Evolutionary conservation across 2,797 vertebrate species (phyloP).

Genomic region (Erethizon dorsatum): DNA sequence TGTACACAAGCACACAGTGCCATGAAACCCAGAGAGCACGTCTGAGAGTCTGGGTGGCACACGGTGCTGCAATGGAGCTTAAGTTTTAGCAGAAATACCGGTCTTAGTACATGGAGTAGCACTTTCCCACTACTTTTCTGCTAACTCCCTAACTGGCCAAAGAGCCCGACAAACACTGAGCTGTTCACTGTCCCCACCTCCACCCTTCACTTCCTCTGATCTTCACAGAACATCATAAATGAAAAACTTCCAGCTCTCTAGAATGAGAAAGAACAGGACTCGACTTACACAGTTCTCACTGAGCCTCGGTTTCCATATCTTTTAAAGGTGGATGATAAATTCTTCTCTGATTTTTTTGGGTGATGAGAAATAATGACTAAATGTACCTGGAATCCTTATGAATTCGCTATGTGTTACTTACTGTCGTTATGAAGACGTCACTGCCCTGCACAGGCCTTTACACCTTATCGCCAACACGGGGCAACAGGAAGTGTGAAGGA

Average conservation of each 20-base stretch:
- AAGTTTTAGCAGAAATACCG: background rate
- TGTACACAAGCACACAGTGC: background rate
- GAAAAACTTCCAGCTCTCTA: background rate
- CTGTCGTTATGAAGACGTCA: background rate
- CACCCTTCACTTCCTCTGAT: background rate
- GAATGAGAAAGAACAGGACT: background rate
- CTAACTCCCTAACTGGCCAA: background rate
- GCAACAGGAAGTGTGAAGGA: background rate
- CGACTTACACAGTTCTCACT: background rate
- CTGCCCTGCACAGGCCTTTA: background rate
- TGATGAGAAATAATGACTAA: background rate
- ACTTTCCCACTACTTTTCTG: background rate
- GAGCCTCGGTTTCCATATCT: background rate
- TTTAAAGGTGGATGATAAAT: background rate
- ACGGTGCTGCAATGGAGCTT: background rate
- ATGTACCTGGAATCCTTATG: background rate
- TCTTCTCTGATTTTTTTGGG: background rate
- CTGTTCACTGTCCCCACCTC: background rate
- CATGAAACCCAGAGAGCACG: background rate
- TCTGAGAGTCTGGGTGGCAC: background rate
- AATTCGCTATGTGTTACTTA: background rate
- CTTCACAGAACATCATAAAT: background rate
- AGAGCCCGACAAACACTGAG: background rate
- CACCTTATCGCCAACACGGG: background rate
- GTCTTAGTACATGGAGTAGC: background rate